These are phyloP conservation scores for Rhopalosiphum nymphaeae DNA, from an alignment of 2,888 invertebrate species.

Conservation along the genomic window DNA sequence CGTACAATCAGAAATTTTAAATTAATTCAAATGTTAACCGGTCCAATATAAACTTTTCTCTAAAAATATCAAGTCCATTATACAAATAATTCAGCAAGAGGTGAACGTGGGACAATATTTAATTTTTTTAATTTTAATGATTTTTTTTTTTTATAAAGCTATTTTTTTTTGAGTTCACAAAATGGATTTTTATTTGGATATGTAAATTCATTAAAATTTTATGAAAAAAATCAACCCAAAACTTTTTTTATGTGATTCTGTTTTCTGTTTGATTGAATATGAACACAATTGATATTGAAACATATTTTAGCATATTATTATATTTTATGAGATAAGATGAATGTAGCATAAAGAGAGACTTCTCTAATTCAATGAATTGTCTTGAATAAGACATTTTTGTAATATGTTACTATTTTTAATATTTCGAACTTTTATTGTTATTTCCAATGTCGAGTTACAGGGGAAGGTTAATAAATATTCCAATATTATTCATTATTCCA, in stretches of 20 bases:
- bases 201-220: not conserved
- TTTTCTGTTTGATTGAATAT: not conserved
- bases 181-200: not conserved
- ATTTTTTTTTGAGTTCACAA: not conserved
- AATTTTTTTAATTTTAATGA: not conserved
- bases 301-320: constrained; percentile 1
- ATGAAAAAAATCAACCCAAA: not conserved
- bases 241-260: not conserved
- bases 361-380: not conserved
- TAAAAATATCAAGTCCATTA: too few relatives aligned
- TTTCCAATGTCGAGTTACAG: not conserved
- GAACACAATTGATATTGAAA: not conserved
- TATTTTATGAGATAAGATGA: not conserved
- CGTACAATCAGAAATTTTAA: not conserved
- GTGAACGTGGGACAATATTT: not conserved
- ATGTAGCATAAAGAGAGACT: not conserved
- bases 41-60: too few relatives aligned
- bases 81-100: not conserved
- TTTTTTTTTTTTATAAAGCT: not conserved
- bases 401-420: not conserved
- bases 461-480: not conserved
- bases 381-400: not conserved
- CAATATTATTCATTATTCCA: not conserved
- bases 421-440: not conserved
- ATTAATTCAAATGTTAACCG: not conserved